Conservation (phyloP, 2,888 invertebrate genomes). For the Eustalomyia histrio region DNA sequence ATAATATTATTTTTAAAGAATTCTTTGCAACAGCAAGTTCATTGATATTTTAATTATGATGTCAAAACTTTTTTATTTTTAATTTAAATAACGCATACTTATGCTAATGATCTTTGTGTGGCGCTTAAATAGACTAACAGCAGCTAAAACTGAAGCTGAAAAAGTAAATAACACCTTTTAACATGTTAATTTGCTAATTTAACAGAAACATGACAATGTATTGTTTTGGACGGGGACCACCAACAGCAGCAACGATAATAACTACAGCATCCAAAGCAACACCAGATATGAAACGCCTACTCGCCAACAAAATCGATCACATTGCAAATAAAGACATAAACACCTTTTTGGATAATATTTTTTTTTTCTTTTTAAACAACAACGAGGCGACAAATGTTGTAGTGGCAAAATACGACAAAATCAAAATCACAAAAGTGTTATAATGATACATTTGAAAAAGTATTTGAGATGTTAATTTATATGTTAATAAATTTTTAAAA, state of each 20-base stretch:
- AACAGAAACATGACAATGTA: conserved; percentile 62
- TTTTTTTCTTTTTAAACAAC: background rate
- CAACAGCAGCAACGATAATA: conserved; percentile 24
- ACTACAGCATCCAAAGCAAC: background rate
- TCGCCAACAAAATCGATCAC: background rate
- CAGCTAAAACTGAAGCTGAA: conserved; percentile 49
- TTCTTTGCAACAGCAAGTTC: no score
- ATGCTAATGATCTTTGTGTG: conserved; percentile 40
- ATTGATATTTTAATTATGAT: no score
- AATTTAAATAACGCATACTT: conserved; percentile 44
- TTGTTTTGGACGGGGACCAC: conserved; percentile 63
- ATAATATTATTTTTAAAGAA: no score
- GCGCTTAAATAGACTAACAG: conserved; percentile 46
- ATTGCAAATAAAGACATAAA: background rate
- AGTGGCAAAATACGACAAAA: background rate
- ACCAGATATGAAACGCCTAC: conserved; percentile 10
- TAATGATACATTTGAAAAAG: background rate
- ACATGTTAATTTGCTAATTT: conserved; percentile 74
- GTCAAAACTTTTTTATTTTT: background rate
- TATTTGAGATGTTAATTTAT: background rate
- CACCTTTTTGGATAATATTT: conserved; percentile 21
- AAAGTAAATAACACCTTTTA: conserved; percentile 59
- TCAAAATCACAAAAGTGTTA: no score
- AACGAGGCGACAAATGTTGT: background rate
- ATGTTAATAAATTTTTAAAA: conserved; percentile 39